Evolutionary conservation across 2,113 vertebrate genomes (phyloP), one percentile per base, ranked within the genome.

Genomic region (Onychostruthus taczanowskii): DNA sequence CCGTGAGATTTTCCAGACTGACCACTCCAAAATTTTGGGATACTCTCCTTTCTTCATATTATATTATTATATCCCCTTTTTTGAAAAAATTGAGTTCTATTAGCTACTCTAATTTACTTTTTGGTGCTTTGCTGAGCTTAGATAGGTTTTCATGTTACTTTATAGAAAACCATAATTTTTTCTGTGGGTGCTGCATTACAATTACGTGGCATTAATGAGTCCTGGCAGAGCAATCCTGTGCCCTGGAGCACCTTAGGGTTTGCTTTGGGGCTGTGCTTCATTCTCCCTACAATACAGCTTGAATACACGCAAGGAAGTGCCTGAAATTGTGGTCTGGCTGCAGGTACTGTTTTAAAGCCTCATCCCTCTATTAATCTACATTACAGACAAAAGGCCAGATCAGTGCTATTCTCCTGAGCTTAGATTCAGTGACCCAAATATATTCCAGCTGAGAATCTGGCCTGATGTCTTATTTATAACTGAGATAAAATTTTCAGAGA

Each of bases 161-260:
- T 78, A 56, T 61, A 39, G 47, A 73, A 91, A 95, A 85, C 46
- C 52, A 14, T 41, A 74, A 30, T 86, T 92, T 55, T 87, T 94
- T 95, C 52, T 87, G 30, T 94, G 68, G 30, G 30, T 62, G 43
- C 95, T 81, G 59, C 15, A 15, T 76, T 87, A 76, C 17, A 53
- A 33, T 90, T 89, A 77, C 11, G 56, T 68, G 30, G 59, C 85
- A 39, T 93, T 95, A 96, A 96, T 64, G 78, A 76, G 69, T 43
- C 74, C 84, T 93, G 84, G 89, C 91, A 96, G 90, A 91, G 74
- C 52, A 69, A 55, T 89, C n/a, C 6, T 37, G n/a, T 7, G 1
- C 84, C 68, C 63, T 93, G 44, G 52, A 92, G 87, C 33, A 58
- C 1, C 3, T 84, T 88, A 78, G 66, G 43, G 49, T 91, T 94